Evolutionary conservation across 2,888 invertebrate species (phyloP).

Genomic region (Drosophila histrio): DNA sequence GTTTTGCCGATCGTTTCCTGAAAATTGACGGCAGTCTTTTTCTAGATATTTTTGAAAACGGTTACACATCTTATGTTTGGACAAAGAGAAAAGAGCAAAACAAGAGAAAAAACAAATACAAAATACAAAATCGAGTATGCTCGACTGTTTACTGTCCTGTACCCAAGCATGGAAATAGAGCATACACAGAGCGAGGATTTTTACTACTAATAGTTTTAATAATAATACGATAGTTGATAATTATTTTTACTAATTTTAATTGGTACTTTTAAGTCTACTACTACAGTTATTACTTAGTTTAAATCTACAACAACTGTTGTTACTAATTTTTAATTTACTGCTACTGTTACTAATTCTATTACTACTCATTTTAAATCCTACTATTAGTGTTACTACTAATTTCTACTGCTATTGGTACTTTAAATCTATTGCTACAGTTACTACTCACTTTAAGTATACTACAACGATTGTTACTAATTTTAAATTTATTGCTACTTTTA

Average conservation of each 20-base stretch:
- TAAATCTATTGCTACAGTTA: no score
- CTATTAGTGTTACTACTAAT: not conserved
- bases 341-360: not conserved
- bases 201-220: not conserved
- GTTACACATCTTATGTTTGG: constrained; percentile 76
- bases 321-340: not conserved
- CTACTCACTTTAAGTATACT: no score
- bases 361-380: not conserved
- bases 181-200: not conserved
- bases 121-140: constrained; percentile 41
- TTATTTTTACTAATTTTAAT: not conserved
- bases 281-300: not conserved
- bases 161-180: constrained; percentile 28
- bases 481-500: no score
- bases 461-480: no score
- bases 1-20: constrained; percentile 94
- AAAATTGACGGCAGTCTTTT: constrained; percentile 85
- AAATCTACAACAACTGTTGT: no score
- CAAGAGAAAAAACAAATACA: constrained; percentile 52
- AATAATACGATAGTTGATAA: no score
- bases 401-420: no score
- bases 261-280: not conserved
- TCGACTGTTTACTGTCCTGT: constrained; percentile 52
- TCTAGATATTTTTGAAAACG: constrained; percentile 83
- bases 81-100: constrained; percentile 58